Percentiles rank a stretch among this genome's conserved stretches.
Conservation (phyloP, 2,888 invertebrate species). For the Idaea aversata region DNA sequence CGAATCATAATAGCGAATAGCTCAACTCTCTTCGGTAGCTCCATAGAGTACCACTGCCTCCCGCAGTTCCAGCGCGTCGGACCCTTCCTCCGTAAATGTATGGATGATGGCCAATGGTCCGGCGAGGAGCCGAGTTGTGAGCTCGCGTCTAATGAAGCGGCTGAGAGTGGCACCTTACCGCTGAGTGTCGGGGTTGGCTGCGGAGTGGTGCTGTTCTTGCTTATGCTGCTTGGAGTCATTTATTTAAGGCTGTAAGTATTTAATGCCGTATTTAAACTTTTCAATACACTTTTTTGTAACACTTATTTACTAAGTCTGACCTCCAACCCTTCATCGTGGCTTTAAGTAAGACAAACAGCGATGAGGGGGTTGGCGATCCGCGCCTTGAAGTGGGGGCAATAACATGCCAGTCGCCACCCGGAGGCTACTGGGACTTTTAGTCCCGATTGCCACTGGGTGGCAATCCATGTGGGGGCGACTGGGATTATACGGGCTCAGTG, state of each 20-base stretch:
- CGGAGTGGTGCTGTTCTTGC: slow-evolving; percentile 88
- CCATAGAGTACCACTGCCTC: slow-evolving; percentile 93
- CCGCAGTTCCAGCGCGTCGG: slow-evolving; percentile 91
- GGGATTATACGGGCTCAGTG: no score
- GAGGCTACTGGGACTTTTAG: no score
- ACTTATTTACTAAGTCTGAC: no score
- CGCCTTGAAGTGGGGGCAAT: no score
- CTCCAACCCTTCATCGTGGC: no score
- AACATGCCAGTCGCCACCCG: no score
- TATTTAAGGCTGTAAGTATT: slow-evolving; percentile 89
- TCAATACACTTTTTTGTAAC: no score
- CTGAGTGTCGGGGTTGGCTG: slow-evolving; percentile 92
- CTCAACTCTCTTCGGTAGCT: slow-evolving; percentile 90
- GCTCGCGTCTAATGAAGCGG: slow-evolving; percentile 84
- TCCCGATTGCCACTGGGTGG: no score
- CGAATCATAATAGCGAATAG: slow-evolving; percentile 92
- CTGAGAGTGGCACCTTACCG: slow-evolving; percentile 86
- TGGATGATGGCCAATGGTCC: slow-evolving; percentile 92
- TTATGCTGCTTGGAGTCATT: slow-evolving; percentile 88
- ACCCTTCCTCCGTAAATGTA: slow-evolving; percentile 90
- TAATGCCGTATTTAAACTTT: not conserved
- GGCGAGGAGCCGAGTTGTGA: slow-evolving; percentile 93
- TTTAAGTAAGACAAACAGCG: no score
- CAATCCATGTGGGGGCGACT: no score
- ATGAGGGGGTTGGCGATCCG: no score